Evolutionary conservation across 1,140 invertebrate genomes (phyloP).

Genomic region (Cherax destructor): DNA sequence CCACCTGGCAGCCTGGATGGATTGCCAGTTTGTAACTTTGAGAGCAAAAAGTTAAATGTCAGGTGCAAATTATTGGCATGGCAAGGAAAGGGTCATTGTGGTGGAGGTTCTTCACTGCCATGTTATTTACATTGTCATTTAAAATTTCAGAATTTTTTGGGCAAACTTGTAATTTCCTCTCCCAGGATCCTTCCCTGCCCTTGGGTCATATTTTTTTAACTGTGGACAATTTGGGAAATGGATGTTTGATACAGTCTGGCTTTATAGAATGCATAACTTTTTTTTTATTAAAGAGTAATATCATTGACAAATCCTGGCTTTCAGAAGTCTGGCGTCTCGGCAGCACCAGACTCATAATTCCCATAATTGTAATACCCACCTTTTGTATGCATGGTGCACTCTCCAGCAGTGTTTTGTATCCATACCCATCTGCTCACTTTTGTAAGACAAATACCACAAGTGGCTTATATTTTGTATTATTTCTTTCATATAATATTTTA

Average conservation of each 20-base stretch:
- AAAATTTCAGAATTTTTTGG: neutral
- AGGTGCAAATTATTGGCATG: conserved; percentile 7
- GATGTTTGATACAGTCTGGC: conserved; percentile 8
- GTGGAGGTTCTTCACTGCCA: neutral
- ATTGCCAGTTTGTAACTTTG: conserved; percentile 11
- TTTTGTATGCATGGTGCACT: neutral
- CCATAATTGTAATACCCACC: neutral
- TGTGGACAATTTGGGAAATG: conserved; percentile 1
- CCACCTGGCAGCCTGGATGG: conserved; percentile 17
- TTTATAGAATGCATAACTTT: neutral
- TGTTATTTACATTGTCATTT: neutral
- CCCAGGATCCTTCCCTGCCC: neutral
- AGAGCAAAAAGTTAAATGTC: conserved; percentile 14
- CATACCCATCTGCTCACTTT: conserved; percentile 32
- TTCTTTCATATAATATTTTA: neutral
- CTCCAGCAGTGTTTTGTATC: conserved; percentile 24
- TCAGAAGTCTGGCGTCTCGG: neutral
- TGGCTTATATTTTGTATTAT: conserved; percentile 30
- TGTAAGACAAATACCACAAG: conserved; percentile 20
- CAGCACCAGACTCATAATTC: neutral
- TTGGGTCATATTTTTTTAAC: conserved; percentile 6
- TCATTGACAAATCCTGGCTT: neutral
- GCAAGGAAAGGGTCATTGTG: conserved; percentile 13
- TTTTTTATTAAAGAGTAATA: neutral
- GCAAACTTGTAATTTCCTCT: conserved; percentile 10